These are phyloP conservation scores for Balaenoptera acutorostrata DNA, from an alignment of 2,113 vertebrate species.

Conservation along the genomic window DNA sequence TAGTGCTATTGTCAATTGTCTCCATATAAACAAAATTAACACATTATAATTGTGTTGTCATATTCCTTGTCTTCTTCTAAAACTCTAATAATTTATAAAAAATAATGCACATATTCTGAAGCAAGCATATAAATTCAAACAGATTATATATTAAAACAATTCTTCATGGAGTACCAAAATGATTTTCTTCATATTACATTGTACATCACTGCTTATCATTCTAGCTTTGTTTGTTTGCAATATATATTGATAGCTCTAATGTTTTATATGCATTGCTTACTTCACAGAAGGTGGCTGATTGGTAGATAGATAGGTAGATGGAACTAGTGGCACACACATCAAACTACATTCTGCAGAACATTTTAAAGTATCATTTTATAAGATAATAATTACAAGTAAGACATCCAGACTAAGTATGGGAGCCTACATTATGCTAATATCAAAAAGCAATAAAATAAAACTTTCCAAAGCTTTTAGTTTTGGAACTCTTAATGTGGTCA, in stretches of 20 bases:
- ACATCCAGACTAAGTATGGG: not conserved
- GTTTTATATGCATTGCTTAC: not conserved
- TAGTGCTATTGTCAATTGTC: not conserved
- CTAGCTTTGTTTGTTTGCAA: not conserved
- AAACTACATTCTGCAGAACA: not conserved
- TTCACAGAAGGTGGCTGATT: not conserved
- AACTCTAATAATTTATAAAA: not conserved
- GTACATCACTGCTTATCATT: not conserved
- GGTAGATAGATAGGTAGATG: not conserved
- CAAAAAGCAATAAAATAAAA: conserved; percentile 62
- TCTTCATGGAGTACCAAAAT: not conserved
- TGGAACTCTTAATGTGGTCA: conserved; percentile 57
- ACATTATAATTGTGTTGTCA: not conserved
- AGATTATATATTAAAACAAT: not conserved
- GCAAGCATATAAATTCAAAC: not conserved
- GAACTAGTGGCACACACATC: not conserved
- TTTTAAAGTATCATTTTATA: conserved; percentile 7
- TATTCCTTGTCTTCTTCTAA: not conserved
- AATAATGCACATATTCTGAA: not conserved
- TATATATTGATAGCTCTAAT: not conserved
- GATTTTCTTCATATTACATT: not conserved
- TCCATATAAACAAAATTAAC: not conserved
- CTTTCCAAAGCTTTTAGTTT: conserved; percentile 51
- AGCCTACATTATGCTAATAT: conserved; percentile 32
- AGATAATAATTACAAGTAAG: conserved; percentile 29